Conservation (phyloP, 2,113 vertebrate genomes). For the Aptenodytes forsteri region DNA sequence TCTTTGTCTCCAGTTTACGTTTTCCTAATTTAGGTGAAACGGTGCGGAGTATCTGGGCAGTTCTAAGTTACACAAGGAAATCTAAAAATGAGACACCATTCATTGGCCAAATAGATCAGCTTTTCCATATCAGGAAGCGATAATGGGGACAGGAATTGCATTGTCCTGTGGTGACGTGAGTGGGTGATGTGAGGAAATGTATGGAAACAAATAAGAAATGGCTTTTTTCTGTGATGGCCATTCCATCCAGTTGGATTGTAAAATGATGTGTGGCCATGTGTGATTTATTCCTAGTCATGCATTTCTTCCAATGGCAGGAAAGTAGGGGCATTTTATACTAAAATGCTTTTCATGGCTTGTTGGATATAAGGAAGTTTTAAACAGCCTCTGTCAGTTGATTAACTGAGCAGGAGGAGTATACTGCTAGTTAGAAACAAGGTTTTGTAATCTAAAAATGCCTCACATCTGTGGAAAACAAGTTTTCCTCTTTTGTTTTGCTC, state of each 20-base stretch:
- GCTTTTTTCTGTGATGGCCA: background rate
- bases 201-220: slow-evolving; percentile 62
- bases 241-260: slow-evolving; percentile 38
- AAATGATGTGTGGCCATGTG: background rate
- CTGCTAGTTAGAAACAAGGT: background rate
- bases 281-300: background rate
- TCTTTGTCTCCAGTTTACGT: slow-evolving; percentile 28
- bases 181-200: slow-evolving; percentile 60
- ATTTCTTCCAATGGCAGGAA: slow-evolving; percentile 18
- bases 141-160: slow-evolving; percentile 65
- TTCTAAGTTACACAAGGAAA: slow-evolving; percentile 48
- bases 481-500: background rate
- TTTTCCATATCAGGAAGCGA: slow-evolving; percentile 71
- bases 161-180: slow-evolving; percentile 59
- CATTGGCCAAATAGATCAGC: slow-evolving; percentile 51
- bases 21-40: slow-evolving; percentile 49
- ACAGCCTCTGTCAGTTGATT: background rate
- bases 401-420: background rate
- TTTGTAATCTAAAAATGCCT: background rate
- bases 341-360: background rate
- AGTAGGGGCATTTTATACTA: background rate
- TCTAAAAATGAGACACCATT: slow-evolving; percentile 54
- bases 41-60: slow-evolving; percentile 46
- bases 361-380: background rate
- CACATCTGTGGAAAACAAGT: background rate